Evolutionary conservation across 2,113 vertebrate genomes (phyloP), one percentile per base, ranked within the genome.

Genomic region (Sinocyclocheilus grahami): DNA sequence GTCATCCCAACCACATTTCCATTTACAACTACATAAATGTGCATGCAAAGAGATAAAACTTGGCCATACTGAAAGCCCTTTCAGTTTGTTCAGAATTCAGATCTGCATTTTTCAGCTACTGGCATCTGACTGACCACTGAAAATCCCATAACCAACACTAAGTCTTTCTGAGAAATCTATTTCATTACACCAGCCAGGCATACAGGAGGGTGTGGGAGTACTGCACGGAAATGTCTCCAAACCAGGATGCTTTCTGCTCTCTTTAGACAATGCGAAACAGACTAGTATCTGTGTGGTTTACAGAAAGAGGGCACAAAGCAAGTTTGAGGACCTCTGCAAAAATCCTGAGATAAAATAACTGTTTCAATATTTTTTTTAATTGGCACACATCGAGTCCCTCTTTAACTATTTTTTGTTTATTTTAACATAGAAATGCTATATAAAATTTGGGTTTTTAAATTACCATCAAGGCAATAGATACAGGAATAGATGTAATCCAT

Each of bases 41-140:
- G 9, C 42, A 46, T 46, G 42, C 42, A 46, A 46, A 46, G 42
- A 46, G 9, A 46, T 46, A 10, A 10, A 46, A 48, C 39, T 33
- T 69, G 24, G 42, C 51, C 18, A 51, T 65, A 78, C 14, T 53
- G 62, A 79, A 85, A 85, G 84, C 27, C 55, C 14, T 60, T 84
- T 84, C 37, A 46, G 37, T 5, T 18, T 51, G 14, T 77, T 76
- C 72, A 63, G 33, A 82, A 9, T 77, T 76, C 72, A 63, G 33
- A 82, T 83, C 65, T 51, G 58, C 60, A 51, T 53, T 51, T 58
- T 67, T 85, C 42, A n/a, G 76, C 39, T 62, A 58, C 33, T 84
- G 53, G 55, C 30, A 62, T 75, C 53, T 53, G 46, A 22, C 46
- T 69, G 60, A 78, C 84, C 84, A 55, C 84, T 39, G 62, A 85